Percentiles rank a stretch among this genome's conserved stretches.
Evolutionary conservation across 2,797 vertebrate genomes (phyloP).

Genomic region (Poecile montanus): DNA sequence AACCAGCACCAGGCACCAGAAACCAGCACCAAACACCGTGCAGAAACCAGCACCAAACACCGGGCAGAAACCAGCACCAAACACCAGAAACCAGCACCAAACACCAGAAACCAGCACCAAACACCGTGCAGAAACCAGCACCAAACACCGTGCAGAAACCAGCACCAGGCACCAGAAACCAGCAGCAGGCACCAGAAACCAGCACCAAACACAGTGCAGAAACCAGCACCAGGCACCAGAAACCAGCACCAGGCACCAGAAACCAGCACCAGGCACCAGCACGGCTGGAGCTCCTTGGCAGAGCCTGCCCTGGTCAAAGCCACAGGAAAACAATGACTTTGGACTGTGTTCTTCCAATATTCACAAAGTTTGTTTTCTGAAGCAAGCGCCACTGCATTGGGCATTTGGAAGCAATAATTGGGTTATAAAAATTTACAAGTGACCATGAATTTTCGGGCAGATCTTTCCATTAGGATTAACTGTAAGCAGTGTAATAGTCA

Average conservation of each 20-base stretch:
- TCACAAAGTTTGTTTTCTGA: background rate
- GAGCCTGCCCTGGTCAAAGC: rapidly evolving
- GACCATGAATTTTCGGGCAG: constrained; percentile 1
- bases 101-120: too few relatives aligned
- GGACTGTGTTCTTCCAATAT: background rate
- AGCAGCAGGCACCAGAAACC: too few relatives aligned
- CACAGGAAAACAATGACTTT: rapidly evolving
- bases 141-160: too few relatives aligned
- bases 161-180: too few relatives aligned
- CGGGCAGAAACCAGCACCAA: too few relatives aligned
- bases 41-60: too few relatives aligned
- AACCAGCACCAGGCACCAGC: background rate
- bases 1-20: too few relatives aligned
- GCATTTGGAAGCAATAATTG: background rate
- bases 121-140: too few relatives aligned
- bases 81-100: too few relatives aligned
- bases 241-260: background rate
- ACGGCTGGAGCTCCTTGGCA: background rate
- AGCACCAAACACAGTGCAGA: background rate
- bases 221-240: too few relatives aligned
- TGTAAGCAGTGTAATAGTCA: background rate
- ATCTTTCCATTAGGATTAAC: constrained; percentile 27
- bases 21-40: too few relatives aligned
- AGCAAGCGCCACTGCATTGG: background rate
- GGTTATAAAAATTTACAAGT: constrained; percentile 21